Percentiles rank a stretch among this genome's conserved stretches.
Evolutionary conservation across 2,797 vertebrate species (phyloP).

Genomic region (Erethizon dorsatum): DNA sequence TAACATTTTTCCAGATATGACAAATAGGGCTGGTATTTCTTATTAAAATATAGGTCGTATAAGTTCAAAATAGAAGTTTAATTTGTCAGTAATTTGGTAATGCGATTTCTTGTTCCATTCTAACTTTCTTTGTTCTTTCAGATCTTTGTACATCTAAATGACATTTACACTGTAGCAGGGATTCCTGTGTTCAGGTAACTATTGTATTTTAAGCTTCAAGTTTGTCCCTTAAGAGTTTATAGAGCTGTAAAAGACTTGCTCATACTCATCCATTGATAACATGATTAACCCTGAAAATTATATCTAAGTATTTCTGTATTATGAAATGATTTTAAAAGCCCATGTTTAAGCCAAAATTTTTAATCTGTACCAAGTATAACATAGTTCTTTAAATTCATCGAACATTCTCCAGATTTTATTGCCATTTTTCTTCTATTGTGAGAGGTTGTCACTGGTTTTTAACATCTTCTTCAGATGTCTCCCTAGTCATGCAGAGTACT

Average conservation of each 20-base stretch:
- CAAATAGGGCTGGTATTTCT: constrained; percentile 15
- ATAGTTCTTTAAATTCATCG: constrained; percentile 18
- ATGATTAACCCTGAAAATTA: constrained; percentile 49
- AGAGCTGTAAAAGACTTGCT: constrained; percentile 30
- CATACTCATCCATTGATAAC: background rate
- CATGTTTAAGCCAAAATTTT: background rate
- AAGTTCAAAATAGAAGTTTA: constrained; percentile 53
- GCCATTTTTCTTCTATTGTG: background rate
- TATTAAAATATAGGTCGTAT: constrained; percentile 9
- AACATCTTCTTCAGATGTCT: background rate
- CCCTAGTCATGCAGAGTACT: background rate
- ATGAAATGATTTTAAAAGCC: constrained; percentile 45
- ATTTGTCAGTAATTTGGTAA: background rate
- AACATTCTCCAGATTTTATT: background rate
- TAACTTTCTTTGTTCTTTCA: constrained; percentile 84
- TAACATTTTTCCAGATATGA: background rate
- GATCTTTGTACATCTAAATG: constrained; percentile 94
- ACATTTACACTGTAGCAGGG: constrained; percentile 93
- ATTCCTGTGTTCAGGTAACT: constrained; percentile 95
- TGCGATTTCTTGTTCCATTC: background rate
- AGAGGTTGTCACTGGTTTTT: background rate
- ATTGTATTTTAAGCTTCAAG: background rate
- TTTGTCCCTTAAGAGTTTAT: constrained; percentile 51
- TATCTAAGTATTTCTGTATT: constrained; percentile 50
- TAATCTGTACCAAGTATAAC: background rate